Conservation (phyloP, 2,797 vertebrate species). For the Sarcoramphus papa region DNA sequence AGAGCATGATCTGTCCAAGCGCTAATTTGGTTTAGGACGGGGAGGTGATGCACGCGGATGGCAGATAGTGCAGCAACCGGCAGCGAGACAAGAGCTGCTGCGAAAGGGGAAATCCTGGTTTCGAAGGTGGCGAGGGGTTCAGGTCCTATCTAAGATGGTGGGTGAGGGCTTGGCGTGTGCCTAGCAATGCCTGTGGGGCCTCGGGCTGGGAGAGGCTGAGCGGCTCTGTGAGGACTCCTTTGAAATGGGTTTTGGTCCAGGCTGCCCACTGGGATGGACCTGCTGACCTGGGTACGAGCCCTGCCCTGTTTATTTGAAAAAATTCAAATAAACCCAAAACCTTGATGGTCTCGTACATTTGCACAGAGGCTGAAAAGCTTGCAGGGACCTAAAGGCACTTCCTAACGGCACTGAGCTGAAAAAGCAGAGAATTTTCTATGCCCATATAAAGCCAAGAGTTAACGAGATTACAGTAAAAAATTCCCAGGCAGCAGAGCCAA, state of each 20-base stretch:
- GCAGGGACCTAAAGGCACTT: not conserved
- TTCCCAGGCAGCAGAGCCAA: constrained; percentile 48
- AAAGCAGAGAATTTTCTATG: constrained; percentile 49
- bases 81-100: not conserved
- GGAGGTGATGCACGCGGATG: not conserved
- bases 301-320: not conserved
- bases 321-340: not conserved
- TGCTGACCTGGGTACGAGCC: not conserved
- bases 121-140: not conserved
- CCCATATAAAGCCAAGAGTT: constrained; percentile 59
- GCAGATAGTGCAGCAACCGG: not conserved
- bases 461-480: constrained; percentile 57
- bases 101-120: not conserved
- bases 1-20: not conserved
- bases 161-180: not conserved
- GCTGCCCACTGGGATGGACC: not conserved
- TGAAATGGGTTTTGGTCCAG: not conserved
- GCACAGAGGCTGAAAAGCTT: not conserved
- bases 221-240: fast-evolving
- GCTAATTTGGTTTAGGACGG: not conserved
- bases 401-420: constrained; percentile 12
- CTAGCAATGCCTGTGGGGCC: fast-evolving
- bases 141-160: not conserved
- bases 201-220: not conserved
- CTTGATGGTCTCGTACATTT: not conserved